Evolutionary conservation across 2,888 invertebrate species (phyloP).

Genomic region (Phorcus lineatus): DNA sequence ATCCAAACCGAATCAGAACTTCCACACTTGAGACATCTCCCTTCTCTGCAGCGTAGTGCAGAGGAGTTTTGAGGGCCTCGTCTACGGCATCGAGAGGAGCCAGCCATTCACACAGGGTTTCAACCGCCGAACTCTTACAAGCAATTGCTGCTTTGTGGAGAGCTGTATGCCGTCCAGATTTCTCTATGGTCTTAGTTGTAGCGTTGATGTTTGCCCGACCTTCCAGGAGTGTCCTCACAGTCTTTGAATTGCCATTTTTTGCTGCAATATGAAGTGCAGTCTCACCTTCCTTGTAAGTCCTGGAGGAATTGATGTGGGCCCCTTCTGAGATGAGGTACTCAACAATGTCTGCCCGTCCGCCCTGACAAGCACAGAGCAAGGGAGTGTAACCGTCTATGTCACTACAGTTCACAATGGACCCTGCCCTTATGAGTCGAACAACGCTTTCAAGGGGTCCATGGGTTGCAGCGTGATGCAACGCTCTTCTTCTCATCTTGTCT

Average conservation of each 20-base stretch:
- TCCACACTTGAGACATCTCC: conserved; percentile 36
- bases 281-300: conserved; percentile 19
- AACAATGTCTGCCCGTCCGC: conserved; percentile 43
- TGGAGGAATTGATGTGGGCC: conserved; percentile 43
- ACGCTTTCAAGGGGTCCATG: conserved; percentile 49
- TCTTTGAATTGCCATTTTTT: conserved; percentile 41
- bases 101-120: conserved; percentile 36
- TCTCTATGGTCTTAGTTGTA: conserved; percentile 39
- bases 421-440: conserved; percentile 38
- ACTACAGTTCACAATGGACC: conserved; percentile 38
- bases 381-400: conserved; percentile 46
- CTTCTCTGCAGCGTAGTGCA: conserved; percentile 51
- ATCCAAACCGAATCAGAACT: conserved; percentile 40
- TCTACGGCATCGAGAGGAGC: conserved; percentile 46
- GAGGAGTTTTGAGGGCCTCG: conserved; percentile 39
- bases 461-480: conserved; percentile 55
- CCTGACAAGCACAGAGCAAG: conserved; percentile 47
- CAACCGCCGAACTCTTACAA: conserved; percentile 40
- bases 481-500: conserved; percentile 34
- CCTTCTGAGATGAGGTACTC: conserved; percentile 36
- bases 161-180: conserved; percentile 43
- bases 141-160: conserved; percentile 51
- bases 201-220: conserved; percentile 45
- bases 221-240: conserved; percentile 37
- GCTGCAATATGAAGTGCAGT: conserved; percentile 49